Evolutionary conservation across 2,888 invertebrate species (phyloP), one percentile per base, ranked within the genome.

Genomic region (Xestia c-nigrum): DNA sequence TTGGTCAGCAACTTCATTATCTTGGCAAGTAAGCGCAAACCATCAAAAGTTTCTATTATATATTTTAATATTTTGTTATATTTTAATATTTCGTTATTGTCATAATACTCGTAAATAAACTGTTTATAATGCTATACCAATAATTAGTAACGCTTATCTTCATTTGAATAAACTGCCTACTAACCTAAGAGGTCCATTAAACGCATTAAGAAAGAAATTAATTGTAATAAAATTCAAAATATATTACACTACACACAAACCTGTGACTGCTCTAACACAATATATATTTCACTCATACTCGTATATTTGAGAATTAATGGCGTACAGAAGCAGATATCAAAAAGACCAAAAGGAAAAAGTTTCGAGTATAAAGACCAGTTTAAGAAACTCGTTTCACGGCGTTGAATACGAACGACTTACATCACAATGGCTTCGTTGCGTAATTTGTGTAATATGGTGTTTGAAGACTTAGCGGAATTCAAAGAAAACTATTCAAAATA

Each of bases 321-420:
- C n/a, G 55, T 59, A 67, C 46, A 74, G 43, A 73, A 72, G 71
- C 31, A 57, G n/a, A 68, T 69, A 69, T 52, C 24, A 70, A 65
- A 78, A 65, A 40, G 38, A 61, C 57, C 52, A 38, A 65, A 83
- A 85, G 64, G 72, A 82, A 79, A 74, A 82, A 59, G 66, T 16
- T 16, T 16, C 16, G 59, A 31, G 46, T 67, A 57, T 73, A 38
- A 59, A 74, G 63, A 78, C 76, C 74, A 9, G 78, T 85, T 87
- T 74, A 57, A 71, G 72, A 59, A 87, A 85, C 87, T 67, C 71
- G 85, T 86, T 87, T 78, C 61, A 75, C 79, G 74, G 64, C 66
- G 67, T 10, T 76, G 68, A 68, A 61, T 78, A 31, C 50, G 57
- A 68, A 75, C 43, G 63, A 77, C 85, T 80, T 75, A 77, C 66